phyloP scores from a whole-genome alignment of 2,797 vertebrate genomes.

The Macropodus opercularis region DNA sequence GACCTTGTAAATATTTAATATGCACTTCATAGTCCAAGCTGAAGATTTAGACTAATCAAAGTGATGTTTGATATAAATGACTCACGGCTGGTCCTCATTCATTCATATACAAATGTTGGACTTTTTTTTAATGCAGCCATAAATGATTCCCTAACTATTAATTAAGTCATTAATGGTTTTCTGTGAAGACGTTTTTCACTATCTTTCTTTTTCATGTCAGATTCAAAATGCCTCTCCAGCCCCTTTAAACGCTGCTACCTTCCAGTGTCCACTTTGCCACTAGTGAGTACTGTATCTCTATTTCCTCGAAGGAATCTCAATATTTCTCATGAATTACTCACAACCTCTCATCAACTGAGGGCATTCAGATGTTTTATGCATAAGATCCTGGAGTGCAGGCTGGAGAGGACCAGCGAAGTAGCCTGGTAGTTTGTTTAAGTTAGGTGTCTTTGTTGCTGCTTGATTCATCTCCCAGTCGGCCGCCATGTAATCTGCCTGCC shows the following conservation, averaged over 20 bases:
- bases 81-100: not conserved
- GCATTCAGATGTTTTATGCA: conserved; percentile 65
- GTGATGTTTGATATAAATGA: not conserved
- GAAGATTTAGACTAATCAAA: not conserved
- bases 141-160: not conserved
- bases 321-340: conserved; percentile 60
- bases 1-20: not conserved
- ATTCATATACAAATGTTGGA: not conserved
- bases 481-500: not conserved
- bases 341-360: conserved; percentile 6
- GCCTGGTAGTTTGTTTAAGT: conserved; percentile 16
- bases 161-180: not conserved
- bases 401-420: conserved; percentile 7
- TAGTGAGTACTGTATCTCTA: conserved; percentile 13
- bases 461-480: conserved; percentile 17
- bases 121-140: not conserved
- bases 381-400: conserved; percentile 34
- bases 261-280: not conserved
- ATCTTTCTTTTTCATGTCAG: too few species aligned
- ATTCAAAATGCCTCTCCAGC: not conserved
- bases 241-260: not conserved
- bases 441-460: conserved; percentile 21
- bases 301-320: conserved; percentile 36
- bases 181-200: too few species aligned
- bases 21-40: too few species aligned